These are phyloP conservation scores for Natator depressus DNA, from an alignment of 2,113 vertebrate genomes.

Conservation along the genomic window DNA sequence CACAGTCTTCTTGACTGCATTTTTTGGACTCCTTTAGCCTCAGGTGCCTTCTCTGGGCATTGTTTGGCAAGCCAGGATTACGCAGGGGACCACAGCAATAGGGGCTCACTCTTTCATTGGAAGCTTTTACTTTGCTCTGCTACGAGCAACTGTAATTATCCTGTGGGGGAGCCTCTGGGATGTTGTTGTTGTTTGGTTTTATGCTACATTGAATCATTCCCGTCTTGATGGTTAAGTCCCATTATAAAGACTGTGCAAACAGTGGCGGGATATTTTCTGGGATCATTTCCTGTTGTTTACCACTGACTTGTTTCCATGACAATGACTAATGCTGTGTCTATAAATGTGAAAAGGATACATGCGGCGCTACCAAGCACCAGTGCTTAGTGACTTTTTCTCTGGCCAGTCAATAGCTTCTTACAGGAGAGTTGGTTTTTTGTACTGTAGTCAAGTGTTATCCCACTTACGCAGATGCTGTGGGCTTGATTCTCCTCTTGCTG, in stretches of 20 bases:
- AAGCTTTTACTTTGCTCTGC: neutral
- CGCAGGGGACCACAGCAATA: neutral
- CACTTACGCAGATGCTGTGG: neutral
- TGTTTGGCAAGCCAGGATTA: neutral
- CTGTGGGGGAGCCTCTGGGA: neutral
- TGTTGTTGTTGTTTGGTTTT: neutral
- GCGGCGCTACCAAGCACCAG: neutral
- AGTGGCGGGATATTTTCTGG: neutral
- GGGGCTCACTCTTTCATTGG: neutral
- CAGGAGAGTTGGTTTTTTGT: neutral
- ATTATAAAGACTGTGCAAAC: neutral
- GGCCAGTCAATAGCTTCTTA: neutral
- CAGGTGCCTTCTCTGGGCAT: neutral
- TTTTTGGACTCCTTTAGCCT: neutral
- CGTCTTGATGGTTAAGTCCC: rapidly evolving
- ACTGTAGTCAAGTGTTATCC: neutral
- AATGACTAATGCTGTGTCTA: rapidly evolving
- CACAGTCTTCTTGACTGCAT: neutral
- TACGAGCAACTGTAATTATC: neutral
- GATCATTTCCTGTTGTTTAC: neutral
- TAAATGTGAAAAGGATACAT: neutral
- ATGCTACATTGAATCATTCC: neutral
- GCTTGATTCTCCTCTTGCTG: neutral
- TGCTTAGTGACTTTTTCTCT: neutral
- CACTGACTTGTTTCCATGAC: neutral